Conservation (phyloP, 2,113 vertebrate species). For the Marcusenius ussheri region DNA sequence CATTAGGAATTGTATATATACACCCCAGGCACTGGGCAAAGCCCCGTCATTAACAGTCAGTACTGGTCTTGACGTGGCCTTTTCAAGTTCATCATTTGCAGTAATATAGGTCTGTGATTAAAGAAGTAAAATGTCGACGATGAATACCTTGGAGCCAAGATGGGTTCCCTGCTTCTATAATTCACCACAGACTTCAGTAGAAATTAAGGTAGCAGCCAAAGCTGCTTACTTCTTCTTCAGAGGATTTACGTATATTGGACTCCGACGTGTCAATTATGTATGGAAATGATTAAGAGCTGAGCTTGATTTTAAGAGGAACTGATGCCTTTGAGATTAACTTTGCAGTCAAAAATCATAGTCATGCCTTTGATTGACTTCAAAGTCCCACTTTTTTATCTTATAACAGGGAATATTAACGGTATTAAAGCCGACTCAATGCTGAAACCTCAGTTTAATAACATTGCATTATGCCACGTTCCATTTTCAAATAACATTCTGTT, state of each 20-base stretch:
- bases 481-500: neutral
- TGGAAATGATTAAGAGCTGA: neutral
- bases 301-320: neutral
- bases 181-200: too few species aligned
- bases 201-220: neutral
- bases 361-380: neutral
- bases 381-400: neutral
- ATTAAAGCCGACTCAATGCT: neutral
- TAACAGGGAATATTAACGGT: neutral
- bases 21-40: neutral
- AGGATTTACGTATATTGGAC: neutral
- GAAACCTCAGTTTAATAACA: neutral
- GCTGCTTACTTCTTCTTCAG: neutral
- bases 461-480: neutral
- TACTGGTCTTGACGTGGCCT: neutral
- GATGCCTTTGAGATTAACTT: neutral
- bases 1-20: neutral
- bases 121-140: neutral
- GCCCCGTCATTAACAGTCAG: neutral
- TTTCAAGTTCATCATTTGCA: neutral
- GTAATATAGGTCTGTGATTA: neutral
- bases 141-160: neutral
- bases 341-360: neutral
- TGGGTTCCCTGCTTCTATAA: too few species aligned
- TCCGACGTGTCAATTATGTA: neutral